Base-by-base conservation (phyloP, 2,888 invertebrate genomes). In the Spodoptera picta region DNA sequence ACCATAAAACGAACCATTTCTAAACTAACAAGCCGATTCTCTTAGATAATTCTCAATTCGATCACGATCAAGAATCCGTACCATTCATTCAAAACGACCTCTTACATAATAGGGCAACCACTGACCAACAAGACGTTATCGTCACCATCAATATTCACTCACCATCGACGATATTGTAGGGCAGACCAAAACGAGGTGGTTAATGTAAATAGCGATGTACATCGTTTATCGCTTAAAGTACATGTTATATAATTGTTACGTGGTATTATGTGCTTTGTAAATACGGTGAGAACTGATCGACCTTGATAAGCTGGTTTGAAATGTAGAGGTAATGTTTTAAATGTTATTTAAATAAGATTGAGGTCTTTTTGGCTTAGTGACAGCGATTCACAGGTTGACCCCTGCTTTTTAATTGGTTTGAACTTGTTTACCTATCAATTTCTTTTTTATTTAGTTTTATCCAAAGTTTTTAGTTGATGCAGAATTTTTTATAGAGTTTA, bases 111-210 rank as follows among this genome's bases (percentile, higher is more conserved):
- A 55, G 59, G 54, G 64, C 68, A 75, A 77, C 70, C 71, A 69
- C 59, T 84, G 83, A 80, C 86, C 85, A 82, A 83, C 73, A 60
- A 59, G 58, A 69, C 63, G 65, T 62, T 81, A 75, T 66, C 63
- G 69, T 75, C 78, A 79, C 79, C 77, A 81, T 77, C 75, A 73
- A 75, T 68, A 78, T 80, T 79, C 73, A 73, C 65, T 75, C 73
- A 76, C 79, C 78, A 82, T 75, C 66, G 78, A 70, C 52, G 67
- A 60, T 50, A 81, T 55, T 60, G 60, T 70, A 70, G 68, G 74
- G 67, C 73, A 67, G 27, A 75, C 69, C 31, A 6, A 6, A 68
- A 68, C 59, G 61, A 71, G 66, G 65, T 59, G 50, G 49, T 58
- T 31, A 74, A 80, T 65, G 72, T 65, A 76, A 72, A 54, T 71